Evolutionary conservation across 2,797 vertebrate genomes (phyloP), one percentile per base, ranked within the genome.

Genomic region (Coendou prehensilis): DNA sequence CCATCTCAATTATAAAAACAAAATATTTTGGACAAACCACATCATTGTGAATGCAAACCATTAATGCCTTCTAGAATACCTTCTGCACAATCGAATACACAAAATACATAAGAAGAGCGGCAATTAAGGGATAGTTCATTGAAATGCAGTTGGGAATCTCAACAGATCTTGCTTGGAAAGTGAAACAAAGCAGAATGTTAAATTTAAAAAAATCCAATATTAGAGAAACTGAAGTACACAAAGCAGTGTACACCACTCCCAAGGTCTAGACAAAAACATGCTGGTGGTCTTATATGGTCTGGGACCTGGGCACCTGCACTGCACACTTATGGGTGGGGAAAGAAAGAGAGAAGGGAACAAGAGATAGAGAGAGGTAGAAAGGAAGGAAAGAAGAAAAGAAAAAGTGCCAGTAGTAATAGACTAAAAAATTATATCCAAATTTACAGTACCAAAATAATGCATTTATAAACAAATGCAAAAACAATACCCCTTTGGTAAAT

Each of bases 401-500:
- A 75, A 89, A 87, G 82, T 33, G 33, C 79, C 23, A 26, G 26
- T 1, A 96, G 92, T 95, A 85, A 97, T 96, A 93, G 98, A 97
- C 81, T 89, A 67, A 93, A 80, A 97, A 98, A 98, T 85, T 26
- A 97, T 89, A 69, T 97, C 96, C 97, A 97, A 98, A 98, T 93
- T 96, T 98, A 97, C 97, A 98, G 98, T 98, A 98, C 97, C 98
- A 98, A 98, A 99, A 98, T 91, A 98, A 98, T 87, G 98, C 97
- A 98, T 98, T 98, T 98, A 98, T 97, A 97, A 98, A 98, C 95
- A 99, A 98, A 99, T 98, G 98, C 97, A 97, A 98, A 98, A 98
- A 64, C 93, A 93, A 97, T 95, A 98, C 97, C 97, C 97, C 98
- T 98, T 98, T 97, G 98, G 98, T 96, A 98, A 98, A 98, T 95